These are phyloP conservation scores for Caenorhabditis tropicalis DNA, from an alignment of 1,140 invertebrate species.

Conservation along the genomic window DNA sequence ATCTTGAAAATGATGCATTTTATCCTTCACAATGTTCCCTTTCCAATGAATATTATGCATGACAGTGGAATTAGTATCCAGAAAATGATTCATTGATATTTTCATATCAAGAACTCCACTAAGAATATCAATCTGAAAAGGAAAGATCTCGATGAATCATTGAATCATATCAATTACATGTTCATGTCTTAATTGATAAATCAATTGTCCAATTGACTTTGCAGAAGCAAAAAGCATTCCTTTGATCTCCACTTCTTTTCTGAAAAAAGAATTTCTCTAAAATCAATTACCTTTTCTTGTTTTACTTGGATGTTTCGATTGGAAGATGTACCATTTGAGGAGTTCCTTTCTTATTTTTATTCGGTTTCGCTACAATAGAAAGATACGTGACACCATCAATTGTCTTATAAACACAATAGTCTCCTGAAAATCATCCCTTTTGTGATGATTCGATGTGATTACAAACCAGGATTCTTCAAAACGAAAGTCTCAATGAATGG, in stretches of 20 bases:
- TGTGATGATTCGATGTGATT: background rate
- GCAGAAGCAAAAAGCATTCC: slow-evolving; percentile 4
- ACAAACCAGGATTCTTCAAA: slow-evolving; percentile 11
- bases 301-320: background rate
- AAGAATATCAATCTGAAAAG: slow-evolving; percentile 11
- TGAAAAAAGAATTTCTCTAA: background rate
- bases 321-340: background rate
- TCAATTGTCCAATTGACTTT: background rate
- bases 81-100: background rate
- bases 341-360: background rate
- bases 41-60: background rate
- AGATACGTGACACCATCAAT: background rate
- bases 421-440: background rate
- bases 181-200: background rate
- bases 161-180: background rate
- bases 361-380: background rate
- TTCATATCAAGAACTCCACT: slow-evolving; percentile 3
- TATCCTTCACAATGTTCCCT: background rate
- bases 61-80: background rate
- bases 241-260: background rate
- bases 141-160: background rate
- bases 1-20: background rate
- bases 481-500: background rate
- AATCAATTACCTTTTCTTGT: background rate
- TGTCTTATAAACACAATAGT: background rate